These are phyloP conservation scores for Nannobrachium achirus DNA, from an alignment of 2,113 vertebrate species.

Conservation along the genomic window DNA sequence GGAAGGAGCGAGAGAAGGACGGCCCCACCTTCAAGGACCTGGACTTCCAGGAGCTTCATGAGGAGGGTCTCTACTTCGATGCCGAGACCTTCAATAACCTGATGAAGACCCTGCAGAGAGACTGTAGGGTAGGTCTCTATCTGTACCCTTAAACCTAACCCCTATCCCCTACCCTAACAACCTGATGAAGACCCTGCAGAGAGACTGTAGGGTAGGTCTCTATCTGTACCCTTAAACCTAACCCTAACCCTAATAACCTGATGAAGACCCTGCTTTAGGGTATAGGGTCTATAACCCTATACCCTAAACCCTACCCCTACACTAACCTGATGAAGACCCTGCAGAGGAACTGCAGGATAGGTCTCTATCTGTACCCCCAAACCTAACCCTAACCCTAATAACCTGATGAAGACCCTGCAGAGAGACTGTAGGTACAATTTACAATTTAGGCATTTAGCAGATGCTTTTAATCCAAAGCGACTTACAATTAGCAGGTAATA, in stretches of 20 bases:
- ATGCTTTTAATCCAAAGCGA: no score
- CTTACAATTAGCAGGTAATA: no score
- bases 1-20: conserved; percentile 79
- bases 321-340: conserved; percentile 95
- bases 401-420: conserved; percentile 95
- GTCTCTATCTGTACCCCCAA: conserved; percentile 48
- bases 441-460: no score
- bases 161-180: no score
- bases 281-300: no score
- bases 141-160: no score
- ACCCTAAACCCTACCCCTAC: conserved; percentile 56
- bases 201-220: conserved; percentile 92
- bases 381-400: conserved; percentile 66
- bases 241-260: conserved; percentile 73
- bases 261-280: conserved; percentile 97
- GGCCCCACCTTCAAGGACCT: conserved; percentile 80
- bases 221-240: no score
- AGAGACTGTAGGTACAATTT: conserved; percentile 94
- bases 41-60: conserved; percentile 92
- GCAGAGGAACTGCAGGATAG: conserved; percentile 93
- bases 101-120: conserved; percentile 95
- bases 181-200: conserved; percentile 94
- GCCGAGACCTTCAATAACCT: conserved; percentile 91
- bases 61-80: conserved; percentile 95
- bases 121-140: conserved; percentile 88